Base-by-base conservation (phyloP, 2,888 invertebrate species). In the Tetanocera ferruginea region DNA sequence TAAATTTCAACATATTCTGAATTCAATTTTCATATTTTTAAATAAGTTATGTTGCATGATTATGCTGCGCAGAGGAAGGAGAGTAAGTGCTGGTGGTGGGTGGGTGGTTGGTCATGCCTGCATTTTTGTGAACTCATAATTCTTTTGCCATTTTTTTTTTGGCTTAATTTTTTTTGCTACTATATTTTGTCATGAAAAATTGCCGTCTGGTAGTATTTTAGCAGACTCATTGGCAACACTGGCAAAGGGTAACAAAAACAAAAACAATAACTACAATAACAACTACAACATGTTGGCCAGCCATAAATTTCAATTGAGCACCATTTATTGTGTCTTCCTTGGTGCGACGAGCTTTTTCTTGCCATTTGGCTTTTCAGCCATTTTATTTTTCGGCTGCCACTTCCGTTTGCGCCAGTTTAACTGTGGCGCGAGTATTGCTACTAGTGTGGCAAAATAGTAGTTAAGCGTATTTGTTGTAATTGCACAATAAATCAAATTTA, bases 401-500 rank as follows among this genome's bases (percentile, higher is more conserved):
- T 34, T n/a, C 31, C 31, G 31, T 8, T 5, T 31, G 31, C 31
- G n/a, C n/a, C n/a, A 3, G 5, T 3, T 31, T 31, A 31, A 31
- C 31, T 4, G 5, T 31, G 3, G 31, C 43, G 31, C 43, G 25
- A 60, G 17, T 17, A 8, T 60, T 76, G 17, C 66, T 25, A n/a
- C 55, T 5, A 23, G 43, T 43, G 23, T n/a, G 66, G 66, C 43
- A 11, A 52, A 25, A 51, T 19, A 66, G 66, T n/a, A 25, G 67
- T 55, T 28, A 55, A 51, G 23, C 62, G 77, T 66, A 72, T 69
- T 77, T 64, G 64, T 66, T 72, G 55, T 66, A 77, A 77, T 77
- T 72, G 77, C 70, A 51, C 72, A 23, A 72, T 77, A 77, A 77
- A 77, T 77, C 77, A 71, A 57, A 43, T 67, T 64, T 34, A 60